Base-by-base conservation (phyloP, 2,797 vertebrate genomes). In the Lithobates sylvaticus region DNA sequence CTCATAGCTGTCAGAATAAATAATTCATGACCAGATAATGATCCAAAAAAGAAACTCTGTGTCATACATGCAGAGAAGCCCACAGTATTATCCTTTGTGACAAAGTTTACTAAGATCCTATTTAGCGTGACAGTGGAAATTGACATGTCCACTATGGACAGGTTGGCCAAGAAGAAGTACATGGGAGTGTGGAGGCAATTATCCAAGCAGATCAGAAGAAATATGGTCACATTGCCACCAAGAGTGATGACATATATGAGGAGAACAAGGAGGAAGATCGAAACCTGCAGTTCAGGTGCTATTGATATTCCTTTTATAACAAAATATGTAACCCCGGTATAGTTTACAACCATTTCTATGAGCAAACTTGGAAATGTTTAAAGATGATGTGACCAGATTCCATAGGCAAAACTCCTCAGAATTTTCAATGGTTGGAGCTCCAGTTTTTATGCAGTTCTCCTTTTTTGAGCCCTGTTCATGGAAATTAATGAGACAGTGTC, bases 131-230 rank as follows among this genome's bases (percentile, higher is more conserved):
- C 78, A 23, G 78, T 81, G 10, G 67, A 47, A 70, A 26, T 34
- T 15, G 65, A 70, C 42, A 81, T 71, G 44, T 81, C 78, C 18
- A 69, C 39, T 18, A 69, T 3, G 12, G 77, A 79, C 15, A 79
- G 18, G 36, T 79, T 79, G 26, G 65, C 77, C n/a, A 79, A 15
- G 77, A 79, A 79, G 26, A 79, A 79, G 65, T 79, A 79, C 77
- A 79, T 79, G 27, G 78, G 78, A 8, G 67, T 81, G 44, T 81
- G 78, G 2, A 81, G 78, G 29, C 69, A 44, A 12, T 26, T 26
- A 16, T 79, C 77, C 77, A 81, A 12, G 67, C 42, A 70, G 44
- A 81, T 23, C 68, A 81, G 29, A 2, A 71, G 27, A 58, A 81
- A 15, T 23, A 70, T 44, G 29, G 27, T 71, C 44, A 81, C 58